Evolutionary conservation across 2,888 invertebrate genomes (phyloP), one percentile per base, ranked within the genome.

Genomic region (Plagodis pulveraria): DNA sequence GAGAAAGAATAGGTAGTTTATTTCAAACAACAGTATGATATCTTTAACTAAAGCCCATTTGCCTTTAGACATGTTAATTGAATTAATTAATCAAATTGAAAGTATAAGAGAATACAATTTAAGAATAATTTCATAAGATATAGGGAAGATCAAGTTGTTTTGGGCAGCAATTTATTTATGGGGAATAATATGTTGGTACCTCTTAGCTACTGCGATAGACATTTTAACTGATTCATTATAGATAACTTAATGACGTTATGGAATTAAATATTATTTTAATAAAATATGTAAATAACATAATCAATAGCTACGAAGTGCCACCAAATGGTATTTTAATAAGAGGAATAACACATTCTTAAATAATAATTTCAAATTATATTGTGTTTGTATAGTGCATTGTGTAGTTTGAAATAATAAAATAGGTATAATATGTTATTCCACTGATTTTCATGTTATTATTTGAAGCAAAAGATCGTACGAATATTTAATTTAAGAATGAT

Each of bases 1-100:
- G 84, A 86, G 78, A 86, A 73, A 85, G 78, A 85, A 84, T 77
- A 69, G 79, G 77, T 81, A 69, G 79, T 77, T 81, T 74, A 77
- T 80, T 78, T 74, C 74, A 84, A 83, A 85, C 81, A 86, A 81
- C 77, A 83, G 83, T 78, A 83, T 78, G 76, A 79, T 78, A 80
- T 82, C 76, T 84, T 77, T 79, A 81, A 81, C 84, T 88, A 89
- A 56, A 91, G 90, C 91, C 91, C 91, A 87, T 87, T 60, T 86
- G 84, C 89, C 89, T 86, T 83, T 66, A 81, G 77, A 83, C 74
- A 78, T 80, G 82, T 84, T 84, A 90, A 85, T 83, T 80, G 76
- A 61, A 58, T 78, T 76, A 78, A 77, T 78, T 75, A 78, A 77
- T 77, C 58, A 78, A 80, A 73, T 80, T 71, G 76, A 68, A 79